These are phyloP conservation scores for Calyptomena viridis DNA, from an alignment of 2,113 vertebrate genomes.

Conservation along the genomic window DNA sequence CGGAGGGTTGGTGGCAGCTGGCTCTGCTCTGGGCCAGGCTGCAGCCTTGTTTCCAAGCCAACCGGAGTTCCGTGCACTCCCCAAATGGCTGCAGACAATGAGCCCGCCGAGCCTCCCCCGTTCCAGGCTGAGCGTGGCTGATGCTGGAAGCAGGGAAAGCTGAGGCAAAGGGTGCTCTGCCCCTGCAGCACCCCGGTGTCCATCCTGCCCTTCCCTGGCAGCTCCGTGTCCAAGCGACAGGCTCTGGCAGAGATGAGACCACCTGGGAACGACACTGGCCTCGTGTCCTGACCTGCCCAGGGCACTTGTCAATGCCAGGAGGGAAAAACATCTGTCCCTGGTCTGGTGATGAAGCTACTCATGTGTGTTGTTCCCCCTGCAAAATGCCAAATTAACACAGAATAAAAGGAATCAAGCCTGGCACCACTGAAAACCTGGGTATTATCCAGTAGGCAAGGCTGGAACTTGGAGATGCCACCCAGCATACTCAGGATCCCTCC, in stretches of 20 bases:
- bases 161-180: neutral
- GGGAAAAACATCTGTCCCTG: neutral
- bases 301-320: rapidly evolving
- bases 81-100: neutral
- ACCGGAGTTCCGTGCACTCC: neutral
- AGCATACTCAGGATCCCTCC: neutral
- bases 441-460: neutral
- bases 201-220: rapidly evolving
- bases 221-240: neutral
- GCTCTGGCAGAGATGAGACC: neutral
- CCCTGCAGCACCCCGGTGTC: neutral
- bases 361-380: rapidly evolving
- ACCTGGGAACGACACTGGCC: rapidly evolving
- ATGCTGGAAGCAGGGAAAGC: neutral
- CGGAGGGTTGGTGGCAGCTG: neutral
- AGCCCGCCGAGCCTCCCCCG: neutral
- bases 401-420: neutral
- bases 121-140: neutral
- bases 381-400: neutral
- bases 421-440: neutral
- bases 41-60: constrained; percentile 54
- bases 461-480: neutral
- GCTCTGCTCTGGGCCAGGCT: constrained; percentile 16
- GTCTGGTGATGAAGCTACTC: neutral
- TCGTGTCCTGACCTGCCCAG: neutral